Evolutionary conservation across 1,140 invertebrate species (phyloP).

Genomic region (Cydia amplana): DNA sequence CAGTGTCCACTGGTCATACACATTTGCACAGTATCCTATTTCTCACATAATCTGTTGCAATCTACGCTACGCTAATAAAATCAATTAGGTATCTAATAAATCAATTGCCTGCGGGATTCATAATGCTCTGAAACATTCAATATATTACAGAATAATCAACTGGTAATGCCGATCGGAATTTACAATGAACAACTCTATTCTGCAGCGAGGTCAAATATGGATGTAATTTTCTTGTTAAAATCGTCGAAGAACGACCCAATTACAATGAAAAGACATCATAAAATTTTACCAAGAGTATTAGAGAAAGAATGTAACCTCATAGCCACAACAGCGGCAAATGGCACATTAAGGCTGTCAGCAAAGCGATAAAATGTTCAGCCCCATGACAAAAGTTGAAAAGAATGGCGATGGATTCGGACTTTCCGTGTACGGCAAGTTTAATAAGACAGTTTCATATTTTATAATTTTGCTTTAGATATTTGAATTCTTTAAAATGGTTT

Average conservation of each 20-base stretch:
- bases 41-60: background rate
- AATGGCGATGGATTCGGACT: conserved; percentile 12
- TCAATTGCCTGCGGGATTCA: background rate
- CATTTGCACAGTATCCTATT: background rate
- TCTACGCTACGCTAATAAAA: background rate
- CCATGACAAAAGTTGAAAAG: conserved; percentile 20
- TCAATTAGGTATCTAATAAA: background rate
- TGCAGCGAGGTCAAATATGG: background rate
- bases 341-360: conserved; percentile 25
- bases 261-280: conserved; percentile 3
- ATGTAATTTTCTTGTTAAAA: background rate
- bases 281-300: conserved; percentile 18
- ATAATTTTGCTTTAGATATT: conserved; percentile 1
- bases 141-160: conserved; percentile 11
- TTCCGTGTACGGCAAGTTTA: background rate
- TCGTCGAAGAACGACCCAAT: background rate
- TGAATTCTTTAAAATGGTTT: background rate
- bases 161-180: background rate
- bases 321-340: conserved; percentile 2
- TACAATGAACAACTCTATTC: background rate
- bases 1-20: no score
- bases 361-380: conserved; percentile 14
- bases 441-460: background rate
- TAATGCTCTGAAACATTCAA: background rate
- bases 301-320: background rate